phyloP scores from a whole-genome alignment of 1,140 invertebrate genomes.

The Sitobion miscanthi region DNA sequence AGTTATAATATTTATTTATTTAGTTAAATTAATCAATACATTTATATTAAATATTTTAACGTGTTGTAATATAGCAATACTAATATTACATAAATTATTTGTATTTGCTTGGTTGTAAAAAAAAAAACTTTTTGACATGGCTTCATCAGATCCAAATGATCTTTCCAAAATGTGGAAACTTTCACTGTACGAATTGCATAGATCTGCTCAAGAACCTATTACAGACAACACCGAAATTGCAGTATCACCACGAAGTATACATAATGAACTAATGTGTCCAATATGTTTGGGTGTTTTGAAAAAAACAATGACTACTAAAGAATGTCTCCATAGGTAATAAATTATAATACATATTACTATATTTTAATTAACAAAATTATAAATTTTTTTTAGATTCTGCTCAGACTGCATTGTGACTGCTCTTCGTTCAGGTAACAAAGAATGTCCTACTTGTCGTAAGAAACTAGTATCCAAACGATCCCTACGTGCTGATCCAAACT shows the following conservation, averaged over 20 bases:
- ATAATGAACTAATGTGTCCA: slow-evolving; percentile 98
- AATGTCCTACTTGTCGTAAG: slow-evolving; percentile 98
- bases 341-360: background rate
- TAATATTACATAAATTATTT: background rate
- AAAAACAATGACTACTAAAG: slow-evolving; percentile 99
- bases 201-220: slow-evolving; percentile 88
- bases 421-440: slow-evolving; percentile 97
- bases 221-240: slow-evolving; percentile 96
- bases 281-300: slow-evolving; percentile 99
- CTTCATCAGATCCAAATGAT: slow-evolving; percentile 67
- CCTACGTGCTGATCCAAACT: slow-evolving; percentile 95
- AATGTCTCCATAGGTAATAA: slow-evolving; percentile 87
- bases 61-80: background rate
- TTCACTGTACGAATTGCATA: slow-evolving; percentile 93
- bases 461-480: slow-evolving; percentile 98
- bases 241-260: slow-evolving; percentile 92
- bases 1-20: too few species aligned
- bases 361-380: too few species aligned
- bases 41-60: background rate
- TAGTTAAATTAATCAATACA: too few species aligned
- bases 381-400: slow-evolving; percentile 72
- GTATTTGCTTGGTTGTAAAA: background rate
- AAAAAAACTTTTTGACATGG: background rate
- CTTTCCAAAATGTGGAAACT: slow-evolving; percentile 96
- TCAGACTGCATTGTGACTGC: slow-evolving; percentile 99